Evolutionary conservation across 1,140 invertebrate species (phyloP).

Genomic region (Euura lappo): DNA sequence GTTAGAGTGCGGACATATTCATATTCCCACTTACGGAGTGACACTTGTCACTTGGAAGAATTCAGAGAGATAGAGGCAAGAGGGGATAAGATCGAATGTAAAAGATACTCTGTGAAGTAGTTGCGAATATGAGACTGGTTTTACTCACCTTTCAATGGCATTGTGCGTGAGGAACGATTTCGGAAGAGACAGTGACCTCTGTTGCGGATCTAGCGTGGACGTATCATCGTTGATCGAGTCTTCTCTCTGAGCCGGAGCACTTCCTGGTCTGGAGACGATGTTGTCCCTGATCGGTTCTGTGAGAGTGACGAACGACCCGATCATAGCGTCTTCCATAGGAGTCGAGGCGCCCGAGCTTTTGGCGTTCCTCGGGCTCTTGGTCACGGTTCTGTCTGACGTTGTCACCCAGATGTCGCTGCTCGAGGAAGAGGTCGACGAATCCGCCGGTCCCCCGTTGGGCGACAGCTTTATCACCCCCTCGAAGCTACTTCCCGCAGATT

Average conservation of each 20-base stretch:
- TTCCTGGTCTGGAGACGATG: constrained; percentile 60
- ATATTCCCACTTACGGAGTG: no score
- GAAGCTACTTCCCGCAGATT: constrained; percentile 31
- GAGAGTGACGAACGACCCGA: constrained; percentile 47
- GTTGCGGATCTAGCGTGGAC: constrained; percentile 56
- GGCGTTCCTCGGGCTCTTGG: constrained; percentile 57
- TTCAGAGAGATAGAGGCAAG: background rate
- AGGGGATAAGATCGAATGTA: background rate
- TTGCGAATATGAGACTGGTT: no score
- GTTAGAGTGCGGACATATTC: no score
- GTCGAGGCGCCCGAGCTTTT: constrained; percentile 63
- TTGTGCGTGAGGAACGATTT: constrained; percentile 67
- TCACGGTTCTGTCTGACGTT: constrained; percentile 60
- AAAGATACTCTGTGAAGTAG: no score
- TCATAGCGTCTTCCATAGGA: constrained; percentile 56
- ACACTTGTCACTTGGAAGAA: no score
- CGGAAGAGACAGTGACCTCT: constrained; percentile 68
- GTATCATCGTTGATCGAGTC: constrained; percentile 43
- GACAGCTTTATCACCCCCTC: constrained; percentile 51
- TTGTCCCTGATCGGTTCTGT: constrained; percentile 49
- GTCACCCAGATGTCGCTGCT: constrained; percentile 65
- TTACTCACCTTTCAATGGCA: constrained; percentile 45
- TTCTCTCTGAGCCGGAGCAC: constrained; percentile 59
- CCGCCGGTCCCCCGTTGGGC: constrained; percentile 41
- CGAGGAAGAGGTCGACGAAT: constrained; percentile 58